Base-by-base conservation (phyloP, 2,888 invertebrate species). In the Nineta flava region DNA sequence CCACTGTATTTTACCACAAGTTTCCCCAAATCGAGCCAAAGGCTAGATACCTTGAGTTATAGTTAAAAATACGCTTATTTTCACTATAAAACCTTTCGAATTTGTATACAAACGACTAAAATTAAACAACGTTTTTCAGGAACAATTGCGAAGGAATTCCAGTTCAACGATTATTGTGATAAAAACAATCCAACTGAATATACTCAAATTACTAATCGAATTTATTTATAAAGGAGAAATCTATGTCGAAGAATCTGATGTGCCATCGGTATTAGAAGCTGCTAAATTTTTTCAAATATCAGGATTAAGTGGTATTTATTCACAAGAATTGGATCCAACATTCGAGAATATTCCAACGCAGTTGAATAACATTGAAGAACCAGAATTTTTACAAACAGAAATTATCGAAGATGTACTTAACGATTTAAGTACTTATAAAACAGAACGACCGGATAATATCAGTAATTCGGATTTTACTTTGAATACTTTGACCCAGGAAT, bases 171-270 rank as follows among this genome's bases (percentile, higher is more conserved):
- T 31, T 17, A 12, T 49, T 10, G n/a, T 35, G 21, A 45, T 74
- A 59, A 69, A 67, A 47, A 70, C 71, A 52, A 62, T 69, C 26
- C 66, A 68, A 21, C 72, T 68, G 58, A 71, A 70, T 68, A 67
- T 70, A 47, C 58, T 74, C n/a, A 67, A 69, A 56, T 65, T 68
- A 2, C 57, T 73, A 3, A 68, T 72, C 31, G 70, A 71, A 55
- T 73, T 72, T 56, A 72, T 73, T 71, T 73, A 73, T 59, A 63
- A 67, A 2, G 73, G 73, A 1, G 72, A 73, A 59, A 70, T 72
- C 1, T 68, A 69, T 54, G 68, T 73, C 13, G 62, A 19, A 45
- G 35, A 49, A 35, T 17, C 32, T 3, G 21, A 49, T 35, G 19
- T 49, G n/a, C 13, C n/a, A 9, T 21, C 44, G n/a, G 12, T 49